Evolutionary conservation across 35 echinoderm and acorn worm genomes (phyloP).

Genomic region (Chiridota heheva): DNA sequence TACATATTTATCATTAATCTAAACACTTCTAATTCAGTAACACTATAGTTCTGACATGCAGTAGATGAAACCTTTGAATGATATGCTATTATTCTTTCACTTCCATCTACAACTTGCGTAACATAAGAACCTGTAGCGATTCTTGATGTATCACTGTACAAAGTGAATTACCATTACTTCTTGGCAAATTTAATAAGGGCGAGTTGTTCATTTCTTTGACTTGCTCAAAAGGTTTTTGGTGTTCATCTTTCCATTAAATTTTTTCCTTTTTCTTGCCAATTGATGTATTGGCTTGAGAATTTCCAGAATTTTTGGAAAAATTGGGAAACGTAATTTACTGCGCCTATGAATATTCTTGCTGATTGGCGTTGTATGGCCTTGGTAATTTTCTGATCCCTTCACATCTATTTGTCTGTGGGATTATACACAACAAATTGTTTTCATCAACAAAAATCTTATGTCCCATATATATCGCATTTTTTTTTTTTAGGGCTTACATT

Average conservation of each 20-base stretch:
- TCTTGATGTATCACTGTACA: conserved; percentile 55
- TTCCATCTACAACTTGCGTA: conserved; percentile 34
- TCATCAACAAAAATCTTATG: conserved; percentile 1
- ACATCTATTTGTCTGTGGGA: conserved; percentile 30
- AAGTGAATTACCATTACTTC: conserved; percentile 21
- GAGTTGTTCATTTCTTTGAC: conserved; percentile 41
- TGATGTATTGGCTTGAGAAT: conserved; percentile 40
- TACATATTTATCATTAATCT: conserved; percentile 48
- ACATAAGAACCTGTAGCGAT: conserved; percentile 54
- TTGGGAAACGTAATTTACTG: conserved; percentile 49
- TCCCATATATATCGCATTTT: conserved; percentile 41
- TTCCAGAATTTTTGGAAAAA: conserved; percentile 30
- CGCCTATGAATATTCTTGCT: conserved; percentile 34
- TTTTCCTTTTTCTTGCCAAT: conserved; percentile 33
- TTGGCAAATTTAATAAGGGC: conserved; percentile 35
- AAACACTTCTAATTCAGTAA: conserved; percentile 56
- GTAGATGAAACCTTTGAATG: conserved; percentile 52
- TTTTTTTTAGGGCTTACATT: conserved; percentile 38
- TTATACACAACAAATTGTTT: background rate
- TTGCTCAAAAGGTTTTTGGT: conserved; percentile 45
- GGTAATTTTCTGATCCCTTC: conserved; percentile 7
- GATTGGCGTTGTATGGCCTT: background rate
- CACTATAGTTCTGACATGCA: conserved; percentile 32
- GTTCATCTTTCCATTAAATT: conserved; percentile 45
- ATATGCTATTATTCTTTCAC: conserved; percentile 48